These are phyloP conservation scores for Holacanthus passer DNA, from an alignment of 2,113 vertebrate genomes.

Conservation along the genomic window DNA sequence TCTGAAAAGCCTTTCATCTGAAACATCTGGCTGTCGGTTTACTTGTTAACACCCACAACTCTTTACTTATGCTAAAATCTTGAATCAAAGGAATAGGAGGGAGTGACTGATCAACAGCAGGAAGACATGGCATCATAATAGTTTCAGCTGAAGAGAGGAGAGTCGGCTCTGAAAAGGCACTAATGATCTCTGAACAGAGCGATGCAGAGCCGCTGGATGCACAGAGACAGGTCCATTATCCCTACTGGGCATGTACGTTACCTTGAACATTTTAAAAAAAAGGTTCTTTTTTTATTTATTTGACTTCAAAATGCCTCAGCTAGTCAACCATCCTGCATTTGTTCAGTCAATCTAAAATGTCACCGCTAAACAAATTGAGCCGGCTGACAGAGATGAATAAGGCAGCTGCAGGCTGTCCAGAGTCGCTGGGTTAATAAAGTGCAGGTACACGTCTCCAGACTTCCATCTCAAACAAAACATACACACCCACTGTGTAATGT, in stretches of 20 bases:
- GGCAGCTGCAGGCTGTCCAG: conserved; percentile 55
- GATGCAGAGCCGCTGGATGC: conserved; percentile 47
- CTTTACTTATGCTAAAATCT: neutral
- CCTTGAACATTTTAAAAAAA: conserved; percentile 33
- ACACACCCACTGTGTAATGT: neutral
- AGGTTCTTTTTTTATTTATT: conserved; percentile 51
- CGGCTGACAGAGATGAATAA: conserved; percentile 72
- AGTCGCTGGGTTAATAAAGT: conserved; percentile 68
- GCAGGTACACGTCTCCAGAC: conserved; percentile 31
- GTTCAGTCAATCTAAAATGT: conserved; percentile 75
- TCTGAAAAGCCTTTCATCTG: conserved; percentile 28
- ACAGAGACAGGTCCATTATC: conserved; percentile 57
- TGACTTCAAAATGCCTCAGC: conserved; percentile 63
- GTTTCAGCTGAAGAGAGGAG: conserved; percentile 24
- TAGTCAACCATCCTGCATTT: conserved; percentile 67
- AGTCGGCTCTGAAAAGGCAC: conserved; percentile 20
- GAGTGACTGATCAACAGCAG: conserved; percentile 3
- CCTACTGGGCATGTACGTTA: conserved; percentile 24
- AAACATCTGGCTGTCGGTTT: conserved; percentile 2
- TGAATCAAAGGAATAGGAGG: neutral
- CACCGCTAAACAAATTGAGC: conserved; percentile 72
- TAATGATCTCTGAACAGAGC: conserved; percentile 60
- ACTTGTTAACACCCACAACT: neutral
- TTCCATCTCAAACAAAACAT: conserved; percentile 42
- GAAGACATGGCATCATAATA: conserved; percentile 14